A percentile compares a stretch with the other conserved stretches of the same genome.
phyloP scores from a whole-genome alignment of 1,140 invertebrate genomes.

The Acromyrmex echinatior region DNA sequence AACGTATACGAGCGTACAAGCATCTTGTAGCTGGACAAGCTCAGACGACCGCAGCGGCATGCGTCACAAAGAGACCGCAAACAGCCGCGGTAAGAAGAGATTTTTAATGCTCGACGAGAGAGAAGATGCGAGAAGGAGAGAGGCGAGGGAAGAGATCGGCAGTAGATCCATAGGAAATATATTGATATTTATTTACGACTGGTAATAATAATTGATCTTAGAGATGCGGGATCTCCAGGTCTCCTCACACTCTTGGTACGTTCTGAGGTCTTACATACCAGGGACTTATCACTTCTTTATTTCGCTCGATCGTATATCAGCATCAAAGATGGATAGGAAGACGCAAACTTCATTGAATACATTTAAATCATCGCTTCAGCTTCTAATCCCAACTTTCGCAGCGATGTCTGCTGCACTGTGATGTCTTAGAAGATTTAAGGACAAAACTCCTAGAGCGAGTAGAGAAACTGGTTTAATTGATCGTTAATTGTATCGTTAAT shows the following conservation, averaged over 20 bases:
- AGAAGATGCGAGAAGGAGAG: background rate
- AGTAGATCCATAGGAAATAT: slow-evolving; percentile 70
- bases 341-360: slow-evolving; percentile 76
- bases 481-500: background rate
- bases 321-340: slow-evolving; percentile 72
- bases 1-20: slow-evolving; percentile 73
- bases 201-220: slow-evolving; percentile 81
- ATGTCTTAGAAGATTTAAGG: slow-evolving; percentile 1
- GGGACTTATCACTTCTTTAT: slow-evolving; percentile 79
- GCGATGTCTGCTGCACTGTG: background rate
- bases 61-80: slow-evolving; percentile 79
- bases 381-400: slow-evolving; percentile 36
- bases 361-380: slow-evolving; percentile 64
- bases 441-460: background rate
- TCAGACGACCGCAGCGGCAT: slow-evolving; percentile 74
- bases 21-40: slow-evolving; percentile 77
- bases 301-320: slow-evolving; percentile 77
- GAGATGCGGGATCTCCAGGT: slow-evolving; percentile 55
- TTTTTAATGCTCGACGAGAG: slow-evolving; percentile 71
- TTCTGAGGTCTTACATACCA: slow-evolving; percentile 37
- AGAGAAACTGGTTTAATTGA: background rate
- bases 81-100: slow-evolving; percentile 67
- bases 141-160: background rate
- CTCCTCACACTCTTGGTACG: background rate
- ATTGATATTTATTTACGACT: slow-evolving; percentile 81